Evolutionary conservation across 2,797 vertebrate genomes (phyloP).

Genomic region (Poecilia velifera): DNA sequence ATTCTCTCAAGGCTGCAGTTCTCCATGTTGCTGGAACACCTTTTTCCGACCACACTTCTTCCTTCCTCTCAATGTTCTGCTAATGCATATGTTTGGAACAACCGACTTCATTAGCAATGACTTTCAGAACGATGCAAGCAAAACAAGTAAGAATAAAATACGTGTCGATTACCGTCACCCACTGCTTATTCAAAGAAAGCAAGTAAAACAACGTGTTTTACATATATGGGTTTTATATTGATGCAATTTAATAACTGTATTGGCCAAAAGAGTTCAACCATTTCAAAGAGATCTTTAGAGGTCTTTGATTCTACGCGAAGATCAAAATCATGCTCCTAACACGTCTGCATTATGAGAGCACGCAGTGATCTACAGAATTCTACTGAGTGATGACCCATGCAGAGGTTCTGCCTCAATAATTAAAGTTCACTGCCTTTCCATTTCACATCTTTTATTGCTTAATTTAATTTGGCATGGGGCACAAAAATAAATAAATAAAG

Average conservation of each 20-base stretch:
- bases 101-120: no score
- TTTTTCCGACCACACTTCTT: no score
- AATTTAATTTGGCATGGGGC: slow-evolving; percentile 80
- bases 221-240: no score
- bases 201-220: not conserved
- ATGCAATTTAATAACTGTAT: not conserved
- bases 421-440: slow-evolving; percentile 78
- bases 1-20: no score
- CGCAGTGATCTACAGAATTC: slow-evolving; percentile 15
- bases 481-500: slow-evolving; percentile 70
- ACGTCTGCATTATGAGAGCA: slow-evolving; percentile 17
- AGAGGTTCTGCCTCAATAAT: slow-evolving; percentile 72
- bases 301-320: not conserved
- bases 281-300: not conserved
- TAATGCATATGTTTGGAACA: no score
- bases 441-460: slow-evolving; percentile 70
- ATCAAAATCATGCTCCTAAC: slow-evolving; percentile 28
- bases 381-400: slow-evolving; percentile 62
- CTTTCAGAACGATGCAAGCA: no score
- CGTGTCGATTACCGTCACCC: not conserved
- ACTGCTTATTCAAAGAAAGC: not conserved
- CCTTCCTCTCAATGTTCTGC: no score
- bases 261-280: not conserved
- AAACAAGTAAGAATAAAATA: not conserved
- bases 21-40: no score